These are phyloP conservation scores for Metellina segmentata DNA, from an alignment of 2,888 invertebrate species.

Conservation along the genomic window DNA sequence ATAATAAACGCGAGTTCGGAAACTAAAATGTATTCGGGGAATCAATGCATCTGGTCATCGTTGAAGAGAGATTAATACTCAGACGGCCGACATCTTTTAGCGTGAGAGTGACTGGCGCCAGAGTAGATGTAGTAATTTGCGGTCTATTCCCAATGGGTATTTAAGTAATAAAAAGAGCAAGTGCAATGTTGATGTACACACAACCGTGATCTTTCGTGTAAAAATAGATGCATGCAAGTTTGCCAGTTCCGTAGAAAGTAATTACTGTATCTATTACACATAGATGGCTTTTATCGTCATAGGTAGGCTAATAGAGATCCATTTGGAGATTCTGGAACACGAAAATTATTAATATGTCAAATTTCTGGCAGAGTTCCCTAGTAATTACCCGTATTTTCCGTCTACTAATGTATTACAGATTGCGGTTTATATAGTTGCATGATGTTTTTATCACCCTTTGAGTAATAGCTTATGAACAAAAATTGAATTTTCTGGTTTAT, in stretches of 20 bases:
- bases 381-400: neutral
- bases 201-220: neutral
- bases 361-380: neutral
- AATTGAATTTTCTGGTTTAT: neutral
- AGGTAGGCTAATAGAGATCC: neutral
- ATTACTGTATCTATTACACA: neutral
- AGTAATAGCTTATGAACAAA: neutral
- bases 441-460: neutral
- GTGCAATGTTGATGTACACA: neutral
- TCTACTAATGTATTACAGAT: neutral
- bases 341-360: neutral
- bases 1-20: slow-evolving; percentile 28
- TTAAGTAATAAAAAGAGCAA: slow-evolving; percentile 32
- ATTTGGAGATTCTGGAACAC: neutral
- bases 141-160: slow-evolving; percentile 33
- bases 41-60: slow-evolving; percentile 12
- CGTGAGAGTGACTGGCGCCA: slow-evolving; percentile 36
- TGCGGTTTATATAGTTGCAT: neutral
- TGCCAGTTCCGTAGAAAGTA: neutral
- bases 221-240: neutral
- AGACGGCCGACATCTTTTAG: slow-evolving; percentile 11
- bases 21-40: slow-evolving; percentile 35
- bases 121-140: slow-evolving; percentile 49
- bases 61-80: slow-evolving; percentile 33
- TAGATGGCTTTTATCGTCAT: neutral